Percentiles rank a stretch among this genome's conserved stretches.
phyloP scores from a whole-genome alignment of 92 coral and sea anemone species.

The Bergia puertoricense region DNA sequence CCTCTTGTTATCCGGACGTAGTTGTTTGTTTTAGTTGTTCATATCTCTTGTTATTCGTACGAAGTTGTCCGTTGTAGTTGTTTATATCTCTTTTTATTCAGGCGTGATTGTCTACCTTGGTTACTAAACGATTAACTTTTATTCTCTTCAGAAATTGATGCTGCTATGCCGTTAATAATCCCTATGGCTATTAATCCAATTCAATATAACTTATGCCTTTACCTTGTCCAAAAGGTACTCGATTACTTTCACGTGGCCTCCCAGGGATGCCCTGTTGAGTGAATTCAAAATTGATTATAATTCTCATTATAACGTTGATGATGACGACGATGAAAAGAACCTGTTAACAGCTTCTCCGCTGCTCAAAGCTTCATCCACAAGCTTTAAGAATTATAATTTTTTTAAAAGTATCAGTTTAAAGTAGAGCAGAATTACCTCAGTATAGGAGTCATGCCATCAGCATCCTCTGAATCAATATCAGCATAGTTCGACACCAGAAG shows the following conservation, averaged over 20 bases:
- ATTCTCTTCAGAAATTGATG: no score
- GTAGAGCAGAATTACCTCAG: slow-evolving; percentile 42
- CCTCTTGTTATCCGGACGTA: not conserved
- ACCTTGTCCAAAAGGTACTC: slow-evolving; percentile 67
- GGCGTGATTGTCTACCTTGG: not conserved
- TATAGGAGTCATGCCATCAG: slow-evolving; percentile 84
- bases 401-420: not conserved
- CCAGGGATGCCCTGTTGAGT: slow-evolving; percentile 60
- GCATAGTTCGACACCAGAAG: slow-evolving; percentile 70
- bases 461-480: slow-evolving; percentile 59
- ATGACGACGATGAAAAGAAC: not conserved
- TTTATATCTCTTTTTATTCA: not conserved
- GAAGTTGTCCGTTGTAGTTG: no score
- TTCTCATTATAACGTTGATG: no score
- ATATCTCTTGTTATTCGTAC: not conserved
- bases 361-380: not conserved
- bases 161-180: no score
- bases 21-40: no score
- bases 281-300: no score
- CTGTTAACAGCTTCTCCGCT: not conserved
- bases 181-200: not conserved
- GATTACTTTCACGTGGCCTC: slow-evolving; percentile 71
- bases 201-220: not conserved
- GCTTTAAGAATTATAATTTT: not conserved
- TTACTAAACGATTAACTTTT: no score